These are phyloP conservation scores for Azorinus chamasolen DNA, from an alignment of 2,888 invertebrate genomes.

Conservation along the genomic window DNA sequence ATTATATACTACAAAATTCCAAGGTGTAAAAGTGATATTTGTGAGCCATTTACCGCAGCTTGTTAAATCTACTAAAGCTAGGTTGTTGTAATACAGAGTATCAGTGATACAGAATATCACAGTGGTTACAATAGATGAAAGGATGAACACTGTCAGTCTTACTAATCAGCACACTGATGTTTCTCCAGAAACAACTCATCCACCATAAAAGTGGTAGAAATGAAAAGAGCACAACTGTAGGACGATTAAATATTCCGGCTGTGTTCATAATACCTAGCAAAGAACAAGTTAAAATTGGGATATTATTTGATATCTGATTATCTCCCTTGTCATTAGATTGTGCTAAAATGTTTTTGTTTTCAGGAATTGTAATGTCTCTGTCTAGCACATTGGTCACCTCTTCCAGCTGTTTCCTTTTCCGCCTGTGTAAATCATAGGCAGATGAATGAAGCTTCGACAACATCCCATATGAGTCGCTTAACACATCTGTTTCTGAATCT, in stretches of 20 bases:
- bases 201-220: slow-evolving; percentile 89
- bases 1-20: slow-evolving; percentile 96
- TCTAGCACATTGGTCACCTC: too few relatives aligned
- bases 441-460: too few relatives aligned
- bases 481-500: too few relatives aligned
- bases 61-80: slow-evolving; percentile 17
- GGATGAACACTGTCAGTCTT: slow-evolving; percentile 1
- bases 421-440: too few relatives aligned
- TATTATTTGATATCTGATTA: too few relatives aligned
- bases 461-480: too few relatives aligned
- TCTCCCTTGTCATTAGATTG: too few relatives aligned
- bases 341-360: too few relatives aligned
- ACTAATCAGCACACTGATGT: neutral
- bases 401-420: too few relatives aligned
- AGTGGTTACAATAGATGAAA: slow-evolving; percentile 2
- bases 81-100: slow-evolving; percentile 32
- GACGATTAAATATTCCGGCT: slow-evolving; percentile 94
- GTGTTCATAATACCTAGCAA: slow-evolving; percentile 81
- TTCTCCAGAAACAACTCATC: slow-evolving; percentile 39
- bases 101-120: slow-evolving; percentile 33
- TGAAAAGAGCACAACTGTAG: slow-evolving; percentile 95
- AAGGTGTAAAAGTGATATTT: slow-evolving; percentile 92
- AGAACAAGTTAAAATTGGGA: neutral
- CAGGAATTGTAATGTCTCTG: too few relatives aligned
- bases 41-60: neutral